A percentile compares a stretch with the other conserved stretches of the same genome.
Conservation (phyloP, 2,888 invertebrate species). For the Acronicta alni region DNA sequence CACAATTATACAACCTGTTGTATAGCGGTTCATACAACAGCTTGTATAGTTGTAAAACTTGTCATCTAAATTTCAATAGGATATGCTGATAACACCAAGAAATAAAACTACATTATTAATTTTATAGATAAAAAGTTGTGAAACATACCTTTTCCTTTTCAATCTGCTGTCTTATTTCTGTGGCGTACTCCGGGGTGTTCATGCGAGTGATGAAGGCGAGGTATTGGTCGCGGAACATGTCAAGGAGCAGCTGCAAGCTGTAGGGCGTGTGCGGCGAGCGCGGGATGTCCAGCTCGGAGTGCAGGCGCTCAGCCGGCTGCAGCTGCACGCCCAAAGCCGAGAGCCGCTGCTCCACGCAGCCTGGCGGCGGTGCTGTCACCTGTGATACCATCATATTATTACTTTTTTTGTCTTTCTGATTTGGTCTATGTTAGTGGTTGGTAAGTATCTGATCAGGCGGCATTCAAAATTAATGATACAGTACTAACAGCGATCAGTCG, state of each 20-base stretch:
- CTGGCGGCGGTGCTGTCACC: slow-evolving; percentile 95
- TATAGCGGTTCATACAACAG: no score
- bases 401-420: no score
- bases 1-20: no score
- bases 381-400: slow-evolving; percentile 39
- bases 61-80: no score
- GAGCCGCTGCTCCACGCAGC: slow-evolving; percentile 97
- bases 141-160: slow-evolving; percentile 92
- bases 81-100: no score
- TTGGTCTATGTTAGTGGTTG: no score
- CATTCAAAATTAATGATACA: no score
- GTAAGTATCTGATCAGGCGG: no score
- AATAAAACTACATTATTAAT: slow-evolving; percentile 14
- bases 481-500: no score
- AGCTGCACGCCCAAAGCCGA: slow-evolving; percentile 93
- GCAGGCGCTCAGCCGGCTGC: slow-evolving; percentile 90
- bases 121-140: not conserved
- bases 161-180: slow-evolving; percentile 93
- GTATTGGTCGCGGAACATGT: slow-evolving; percentile 96
- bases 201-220: slow-evolving; percentile 95
- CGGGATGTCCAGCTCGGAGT: slow-evolving; percentile 95
- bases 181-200: slow-evolving; percentile 93
- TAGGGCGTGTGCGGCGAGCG: slow-evolving; percentile 94
- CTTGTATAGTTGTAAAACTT: no score
- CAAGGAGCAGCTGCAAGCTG: slow-evolving; percentile 95